phyloP scores from a whole-genome alignment of 2,113 vertebrate species.

The Ranitomeya imitator region DNA sequence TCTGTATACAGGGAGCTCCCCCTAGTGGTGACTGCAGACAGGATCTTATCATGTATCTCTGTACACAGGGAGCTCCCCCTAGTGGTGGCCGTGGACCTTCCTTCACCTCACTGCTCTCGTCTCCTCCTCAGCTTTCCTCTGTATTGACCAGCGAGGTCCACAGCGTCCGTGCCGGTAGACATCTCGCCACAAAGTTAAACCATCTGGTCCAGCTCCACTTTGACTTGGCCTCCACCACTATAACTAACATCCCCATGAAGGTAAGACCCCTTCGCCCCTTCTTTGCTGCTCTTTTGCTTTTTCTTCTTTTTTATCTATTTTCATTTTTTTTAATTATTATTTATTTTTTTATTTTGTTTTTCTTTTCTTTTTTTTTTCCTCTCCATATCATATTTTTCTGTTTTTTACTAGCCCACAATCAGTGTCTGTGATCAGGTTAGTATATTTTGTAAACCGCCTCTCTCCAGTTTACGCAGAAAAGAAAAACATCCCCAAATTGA shows the following conservation, averaged over 20 bases:
- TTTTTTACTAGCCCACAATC: constrained; percentile 99
- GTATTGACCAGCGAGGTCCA: constrained; percentile 92
- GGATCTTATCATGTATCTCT: no score
- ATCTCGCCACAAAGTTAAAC: constrained; percentile 93
- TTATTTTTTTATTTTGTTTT: constrained; percentile 71
- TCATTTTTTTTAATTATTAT: constrained; percentile 68
- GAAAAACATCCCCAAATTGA: constrained; percentile 59
- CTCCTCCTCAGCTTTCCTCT: constrained; percentile 74
- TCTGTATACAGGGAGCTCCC: no score
- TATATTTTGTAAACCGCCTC: constrained; percentile 77
- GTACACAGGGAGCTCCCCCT: no score
- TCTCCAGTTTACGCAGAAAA: constrained; percentile 12
- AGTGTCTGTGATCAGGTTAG: constrained; percentile 99
- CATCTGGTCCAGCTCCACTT: constrained; percentile 98
- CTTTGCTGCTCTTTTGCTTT: constrained; percentile 66
- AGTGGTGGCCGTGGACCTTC: no score
- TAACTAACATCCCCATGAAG: constrained; percentile 99
- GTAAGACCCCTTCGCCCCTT: constrained; percentile 67
- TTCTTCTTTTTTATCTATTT: constrained; percentile 70
- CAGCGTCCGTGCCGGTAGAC: constrained; percentile 92
- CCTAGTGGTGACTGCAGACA: no score
- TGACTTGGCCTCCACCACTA: constrained; percentile 96
- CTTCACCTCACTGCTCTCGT: not conserved
- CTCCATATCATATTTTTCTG: constrained; percentile 93
- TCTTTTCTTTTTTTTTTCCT: constrained; percentile 70